Percentiles rank a stretch among this genome's conserved stretches.
phyloP scores from a whole-genome alignment of 2,113 vertebrate genomes.

The Mirza zaza region DNA sequence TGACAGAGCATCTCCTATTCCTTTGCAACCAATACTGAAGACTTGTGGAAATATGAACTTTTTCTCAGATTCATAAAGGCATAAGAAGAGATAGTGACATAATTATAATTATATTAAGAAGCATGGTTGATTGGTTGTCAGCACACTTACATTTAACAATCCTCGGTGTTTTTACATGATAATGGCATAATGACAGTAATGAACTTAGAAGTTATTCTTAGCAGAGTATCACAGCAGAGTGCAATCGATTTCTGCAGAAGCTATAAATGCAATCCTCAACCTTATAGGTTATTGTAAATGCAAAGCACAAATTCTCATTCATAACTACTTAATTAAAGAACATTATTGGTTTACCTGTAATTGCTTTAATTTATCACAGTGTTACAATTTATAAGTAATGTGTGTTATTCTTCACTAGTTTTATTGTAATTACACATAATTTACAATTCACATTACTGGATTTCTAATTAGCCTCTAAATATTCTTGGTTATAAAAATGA shows the following conservation, averaged over 20 bases:
- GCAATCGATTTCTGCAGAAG: constrained; percentile 72
- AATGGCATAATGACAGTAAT: constrained; percentile 72
- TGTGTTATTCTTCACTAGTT: constrained; percentile 81
- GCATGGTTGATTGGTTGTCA: constrained; percentile 75
- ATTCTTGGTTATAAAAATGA: constrained; percentile 80
- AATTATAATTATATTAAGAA: constrained; percentile 79
- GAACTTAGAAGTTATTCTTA: constrained; percentile 76
- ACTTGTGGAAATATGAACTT: constrained; percentile 66
- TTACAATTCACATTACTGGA: constrained; percentile 81
- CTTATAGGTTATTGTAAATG: constrained; percentile 80
- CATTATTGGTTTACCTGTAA: constrained; percentile 84
- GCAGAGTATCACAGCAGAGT: constrained; percentile 67
- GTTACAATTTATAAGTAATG: constrained; percentile 82
- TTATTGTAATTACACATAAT: constrained; percentile 82
- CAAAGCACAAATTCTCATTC: constrained; percentile 80
- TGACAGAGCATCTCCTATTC: constrained; percentile 19
- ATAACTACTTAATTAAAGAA: constrained; percentile 84
- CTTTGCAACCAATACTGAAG: constrained; percentile 53
- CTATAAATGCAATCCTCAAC: constrained; percentile 61
- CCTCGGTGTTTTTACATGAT: constrained; percentile 71
- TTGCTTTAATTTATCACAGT: constrained; percentile 85
- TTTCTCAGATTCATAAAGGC: constrained; percentile 69
- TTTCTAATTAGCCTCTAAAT: constrained; percentile 83
- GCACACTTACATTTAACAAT: constrained; percentile 76
- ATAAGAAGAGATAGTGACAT: constrained; percentile 71